Evolutionary conservation across 2,797 vertebrate genomes (phyloP).

Genomic region (Lycodopsis pacificus): DNA sequence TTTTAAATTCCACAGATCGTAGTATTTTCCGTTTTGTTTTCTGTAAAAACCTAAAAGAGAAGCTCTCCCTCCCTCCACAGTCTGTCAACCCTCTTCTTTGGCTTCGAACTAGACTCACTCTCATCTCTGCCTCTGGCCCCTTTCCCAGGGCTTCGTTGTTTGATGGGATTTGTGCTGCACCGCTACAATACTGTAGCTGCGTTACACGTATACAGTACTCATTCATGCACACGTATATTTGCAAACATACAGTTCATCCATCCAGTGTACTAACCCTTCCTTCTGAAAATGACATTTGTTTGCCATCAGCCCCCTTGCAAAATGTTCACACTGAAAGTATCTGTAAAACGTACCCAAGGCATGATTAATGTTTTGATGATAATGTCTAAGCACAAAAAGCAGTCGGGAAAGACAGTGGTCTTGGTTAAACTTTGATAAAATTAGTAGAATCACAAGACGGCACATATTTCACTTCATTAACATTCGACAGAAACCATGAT

Average conservation of each 20-base stretch:
- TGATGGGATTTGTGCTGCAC: slow-evolving; percentile 81
- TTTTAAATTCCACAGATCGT: slow-evolving; percentile 54
- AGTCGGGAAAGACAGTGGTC: neutral
- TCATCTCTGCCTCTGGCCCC: slow-evolving; percentile 80
- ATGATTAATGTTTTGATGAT: neutral
- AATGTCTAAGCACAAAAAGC: neutral
- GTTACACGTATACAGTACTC: slow-evolving; percentile 46
- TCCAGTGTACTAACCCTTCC: neutral
- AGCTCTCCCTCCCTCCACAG: slow-evolving; percentile 31
- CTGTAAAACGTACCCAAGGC: neutral
- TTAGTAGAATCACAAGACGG: neutral
- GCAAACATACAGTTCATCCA: slow-evolving; percentile 23
- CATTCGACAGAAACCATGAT: neutral
- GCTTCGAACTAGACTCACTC: slow-evolving; percentile 73
- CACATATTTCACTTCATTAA: neutral
- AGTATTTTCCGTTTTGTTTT: slow-evolving; percentile 43
- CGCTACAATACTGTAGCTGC: slow-evolving; percentile 67
- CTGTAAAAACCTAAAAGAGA: slow-evolving; percentile 51
- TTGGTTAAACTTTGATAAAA: neutral
- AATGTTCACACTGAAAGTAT: neutral
- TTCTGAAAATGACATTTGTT: neutral
- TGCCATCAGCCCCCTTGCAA: neutral
- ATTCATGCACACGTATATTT: slow-evolving; percentile 35
- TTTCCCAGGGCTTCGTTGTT: slow-evolving; percentile 80
- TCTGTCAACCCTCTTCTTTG: slow-evolving; percentile 61